A percentile compares a stretch with the other conserved stretches of the same genome.
These are phyloP conservation scores for Halictus ligatus DNA, from an alignment of 2,888 invertebrate genomes.

Conservation along the genomic window DNA sequence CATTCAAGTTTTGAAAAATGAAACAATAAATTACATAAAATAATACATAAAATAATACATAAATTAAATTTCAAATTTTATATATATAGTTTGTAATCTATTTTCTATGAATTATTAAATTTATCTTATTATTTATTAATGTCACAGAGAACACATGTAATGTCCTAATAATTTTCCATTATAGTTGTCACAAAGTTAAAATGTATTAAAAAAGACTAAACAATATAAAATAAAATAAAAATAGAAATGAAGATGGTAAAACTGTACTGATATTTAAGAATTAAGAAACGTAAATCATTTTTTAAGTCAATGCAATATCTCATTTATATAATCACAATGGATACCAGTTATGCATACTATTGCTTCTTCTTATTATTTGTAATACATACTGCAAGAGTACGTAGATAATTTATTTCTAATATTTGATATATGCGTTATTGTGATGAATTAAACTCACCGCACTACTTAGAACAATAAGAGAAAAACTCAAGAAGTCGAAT, in stretches of 20 bases:
- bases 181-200: background rate
- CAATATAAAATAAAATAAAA: background rate
- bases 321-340: slow-evolving; percentile 64
- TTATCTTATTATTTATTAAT: background rate
- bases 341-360: slow-evolving; percentile 18
- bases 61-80: background rate
- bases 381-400: background rate
- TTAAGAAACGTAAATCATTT: slow-evolving; percentile 20
- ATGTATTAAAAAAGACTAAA: background rate
- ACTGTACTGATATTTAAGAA: background rate
- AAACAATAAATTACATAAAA: slow-evolving; percentile 18
- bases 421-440: background rate
- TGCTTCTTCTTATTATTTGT: background rate
- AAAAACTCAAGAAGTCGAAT: slow-evolving; percentile 35
- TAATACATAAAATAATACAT: slow-evolving; percentile 18
- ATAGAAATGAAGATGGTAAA: background rate
- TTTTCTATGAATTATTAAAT: background rate
- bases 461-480: slow-evolving; percentile 43
- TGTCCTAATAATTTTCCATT: background rate
- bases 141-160: slow-evolving; percentile 18
- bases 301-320: slow-evolving; percentile 40
- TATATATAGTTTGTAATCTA: background rate
- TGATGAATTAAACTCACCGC: slow-evolving; percentile 53
- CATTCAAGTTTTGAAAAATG: slow-evolving; percentile 46
- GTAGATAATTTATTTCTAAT: slow-evolving; percentile 1